Evolutionary conservation across 1,140 invertebrate species (phyloP).

Genomic region (Stenopsyche tienmushanensis): DNA sequence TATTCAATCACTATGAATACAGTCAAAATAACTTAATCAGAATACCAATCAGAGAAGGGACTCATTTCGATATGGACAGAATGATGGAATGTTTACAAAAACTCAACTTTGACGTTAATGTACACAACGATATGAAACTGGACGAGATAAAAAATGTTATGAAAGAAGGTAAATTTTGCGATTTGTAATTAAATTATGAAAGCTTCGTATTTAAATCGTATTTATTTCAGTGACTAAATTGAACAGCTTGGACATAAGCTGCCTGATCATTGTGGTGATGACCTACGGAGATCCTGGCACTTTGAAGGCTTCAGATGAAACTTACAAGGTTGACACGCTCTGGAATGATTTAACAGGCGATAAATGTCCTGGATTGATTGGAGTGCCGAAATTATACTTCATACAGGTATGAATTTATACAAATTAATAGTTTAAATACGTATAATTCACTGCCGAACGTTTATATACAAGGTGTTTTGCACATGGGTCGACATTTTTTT

Average conservation of each 20-base stretch:
- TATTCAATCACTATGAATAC: conserved; percentile 15
- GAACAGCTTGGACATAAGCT: background rate
- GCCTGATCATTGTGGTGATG: conserved; percentile 3
- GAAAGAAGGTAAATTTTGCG: background rate
- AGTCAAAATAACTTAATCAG: too few species aligned
- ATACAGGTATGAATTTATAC: conserved; percentile 12
- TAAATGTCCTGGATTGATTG: conserved; percentile 1
- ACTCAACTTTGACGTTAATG: background rate
- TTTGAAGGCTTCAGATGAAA: conserved; percentile 7
- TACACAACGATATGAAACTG: background rate
- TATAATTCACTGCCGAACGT: too few species aligned
- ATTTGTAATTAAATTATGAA: too few species aligned
- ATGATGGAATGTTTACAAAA: background rate
- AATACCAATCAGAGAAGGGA: background rate
- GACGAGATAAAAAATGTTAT: background rate
- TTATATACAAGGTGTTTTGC: too few species aligned
- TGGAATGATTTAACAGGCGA: conserved; percentile 3
- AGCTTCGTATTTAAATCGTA: too few species aligned
- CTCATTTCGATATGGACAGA: background rate
- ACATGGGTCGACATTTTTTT: too few species aligned
- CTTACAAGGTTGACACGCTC: conserved; percentile 1
- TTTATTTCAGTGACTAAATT: background rate
- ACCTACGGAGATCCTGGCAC: background rate
- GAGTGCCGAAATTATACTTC: conserved; percentile 15
- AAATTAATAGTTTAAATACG: too few species aligned